Percentiles rank a stretch among this genome's conserved stretches.
These are phyloP conservation scores for Halictus rubicundus DNA, from an alignment of 1,140 invertebrate genomes.

Conservation along the genomic window DNA sequence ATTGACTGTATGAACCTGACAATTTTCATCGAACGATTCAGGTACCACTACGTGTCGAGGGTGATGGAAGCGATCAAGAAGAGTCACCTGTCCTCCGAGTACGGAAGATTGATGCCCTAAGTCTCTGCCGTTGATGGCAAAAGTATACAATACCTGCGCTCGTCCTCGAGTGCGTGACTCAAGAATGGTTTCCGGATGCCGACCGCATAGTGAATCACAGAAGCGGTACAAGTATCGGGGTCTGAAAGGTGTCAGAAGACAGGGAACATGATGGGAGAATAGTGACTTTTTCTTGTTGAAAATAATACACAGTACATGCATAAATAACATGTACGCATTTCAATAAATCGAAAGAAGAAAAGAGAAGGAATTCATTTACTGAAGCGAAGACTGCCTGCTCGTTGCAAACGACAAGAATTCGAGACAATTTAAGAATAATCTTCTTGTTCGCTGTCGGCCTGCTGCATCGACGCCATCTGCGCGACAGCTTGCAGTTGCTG, in stretches of 20 bases:
- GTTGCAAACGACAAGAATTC: too few species aligned
- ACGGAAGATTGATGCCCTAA: conserved; percentile 87
- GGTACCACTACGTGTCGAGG: conserved; percentile 89
- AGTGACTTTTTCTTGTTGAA: not conserved
- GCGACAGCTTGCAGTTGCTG: conserved; percentile 89
- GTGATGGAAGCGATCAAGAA: conserved; percentile 92
- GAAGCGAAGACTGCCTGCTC: not conserved
- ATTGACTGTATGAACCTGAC: not conserved
- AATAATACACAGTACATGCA: not conserved
- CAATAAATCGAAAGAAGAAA: conserved; percentile 17
- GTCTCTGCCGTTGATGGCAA: not conserved
- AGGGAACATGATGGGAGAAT: not conserved
- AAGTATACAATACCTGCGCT: not conserved
- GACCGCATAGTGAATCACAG: too few species aligned
- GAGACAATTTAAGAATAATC: conserved; percentile 75
- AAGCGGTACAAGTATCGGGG: too few species aligned
- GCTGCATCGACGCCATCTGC: conserved; percentile 79
- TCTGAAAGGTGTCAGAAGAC: not conserved
- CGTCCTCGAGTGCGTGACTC: not conserved
- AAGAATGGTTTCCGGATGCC: too few species aligned
- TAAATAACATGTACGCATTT: conserved; percentile 6
- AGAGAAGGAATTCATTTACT: not conserved
- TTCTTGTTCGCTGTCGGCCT: conserved; percentile 77
- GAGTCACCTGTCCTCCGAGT: conserved; percentile 90
- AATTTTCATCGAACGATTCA: conserved; percentile 56